Conservation (phyloP, 35 echinoderm and acorn worm species). For the Heliocidaris tuberculata region DNA sequence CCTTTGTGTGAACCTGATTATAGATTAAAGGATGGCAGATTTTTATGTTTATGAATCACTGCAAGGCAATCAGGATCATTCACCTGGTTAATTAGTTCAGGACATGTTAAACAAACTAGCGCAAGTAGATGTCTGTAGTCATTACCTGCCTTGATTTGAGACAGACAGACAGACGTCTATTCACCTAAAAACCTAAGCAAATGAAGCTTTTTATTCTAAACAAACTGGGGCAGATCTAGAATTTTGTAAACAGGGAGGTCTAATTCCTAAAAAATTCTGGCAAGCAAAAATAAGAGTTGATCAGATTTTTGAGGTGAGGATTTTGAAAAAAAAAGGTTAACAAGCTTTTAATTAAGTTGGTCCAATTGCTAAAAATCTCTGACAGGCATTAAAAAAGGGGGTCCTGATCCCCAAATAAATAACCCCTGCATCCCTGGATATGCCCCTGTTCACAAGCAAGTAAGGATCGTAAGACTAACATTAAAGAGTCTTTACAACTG, state of each 20-base stretch:
- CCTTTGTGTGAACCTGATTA: too few species aligned
- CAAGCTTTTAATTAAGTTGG: too few species aligned
- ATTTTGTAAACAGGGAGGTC: background rate
- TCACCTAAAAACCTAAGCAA: background rate
- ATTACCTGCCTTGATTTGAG: background rate
- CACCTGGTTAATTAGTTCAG: slow-evolving; percentile 10
- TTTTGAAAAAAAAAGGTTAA: too few species aligned
- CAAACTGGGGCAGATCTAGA: background rate
- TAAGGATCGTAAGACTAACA: too few species aligned
- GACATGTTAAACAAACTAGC: background rate
- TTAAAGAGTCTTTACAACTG: too few species aligned
- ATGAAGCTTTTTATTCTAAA: background rate
- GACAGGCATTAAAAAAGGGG: too few species aligned
- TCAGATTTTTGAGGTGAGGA: too few species aligned
- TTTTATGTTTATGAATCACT: background rate
- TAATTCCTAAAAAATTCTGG: background rate
- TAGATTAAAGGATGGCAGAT: background rate
- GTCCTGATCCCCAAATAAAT: too few species aligned
- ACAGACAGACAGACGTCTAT: background rate
- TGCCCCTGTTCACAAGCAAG: too few species aligned
- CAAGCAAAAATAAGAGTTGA: background rate
- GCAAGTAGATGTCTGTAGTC: background rate
- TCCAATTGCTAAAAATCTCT: too few species aligned
- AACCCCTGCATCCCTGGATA: too few species aligned
- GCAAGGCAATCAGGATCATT: background rate